Conservation (phyloP, 2,888 invertebrate species). For the Agrotis segetum region DNA sequence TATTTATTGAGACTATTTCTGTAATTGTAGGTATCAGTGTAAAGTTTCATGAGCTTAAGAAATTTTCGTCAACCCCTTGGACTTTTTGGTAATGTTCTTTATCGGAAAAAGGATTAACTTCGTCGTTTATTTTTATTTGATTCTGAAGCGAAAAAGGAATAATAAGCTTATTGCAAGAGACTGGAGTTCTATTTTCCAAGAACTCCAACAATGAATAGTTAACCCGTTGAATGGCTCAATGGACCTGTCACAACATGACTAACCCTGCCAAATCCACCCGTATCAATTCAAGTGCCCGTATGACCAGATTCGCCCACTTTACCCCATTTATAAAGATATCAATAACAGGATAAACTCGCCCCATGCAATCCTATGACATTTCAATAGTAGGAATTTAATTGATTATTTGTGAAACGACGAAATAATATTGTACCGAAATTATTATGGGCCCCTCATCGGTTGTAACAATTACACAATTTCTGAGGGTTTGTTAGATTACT, state of each 20-base stretch:
- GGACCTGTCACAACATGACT: conserved; percentile 82
- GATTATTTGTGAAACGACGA: conserved; percentile 84
- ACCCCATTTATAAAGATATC: conserved; percentile 89
- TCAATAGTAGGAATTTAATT: conserved; percentile 84
- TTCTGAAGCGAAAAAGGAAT: too few species aligned
- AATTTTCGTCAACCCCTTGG: neutral
- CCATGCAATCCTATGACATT: conserved; percentile 74
- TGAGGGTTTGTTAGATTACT: conserved; percentile 43
- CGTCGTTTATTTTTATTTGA: too few species aligned
- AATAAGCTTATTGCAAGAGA: neutral
- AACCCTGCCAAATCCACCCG: conserved; percentile 80
- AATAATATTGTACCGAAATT: conserved; percentile 80
- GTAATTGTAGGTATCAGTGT: neutral
- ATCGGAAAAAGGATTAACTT: too few species aligned
- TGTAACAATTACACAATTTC: conserved; percentile 56
- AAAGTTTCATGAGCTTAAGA: neutral
- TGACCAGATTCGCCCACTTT: conserved; percentile 85
- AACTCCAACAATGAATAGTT: conserved; percentile 36
- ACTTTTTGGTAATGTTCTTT: neutral
- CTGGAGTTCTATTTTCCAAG: conserved; percentile 1
- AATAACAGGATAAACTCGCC: conserved; percentile 85
- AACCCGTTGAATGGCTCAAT: conserved; percentile 71
- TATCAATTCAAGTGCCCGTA: conserved; percentile 86
- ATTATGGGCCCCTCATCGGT: conserved; percentile 71
- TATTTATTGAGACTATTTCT: neutral